Conservation (phyloP, 2,797 vertebrate species). For the Sebastes dallii region DNA sequence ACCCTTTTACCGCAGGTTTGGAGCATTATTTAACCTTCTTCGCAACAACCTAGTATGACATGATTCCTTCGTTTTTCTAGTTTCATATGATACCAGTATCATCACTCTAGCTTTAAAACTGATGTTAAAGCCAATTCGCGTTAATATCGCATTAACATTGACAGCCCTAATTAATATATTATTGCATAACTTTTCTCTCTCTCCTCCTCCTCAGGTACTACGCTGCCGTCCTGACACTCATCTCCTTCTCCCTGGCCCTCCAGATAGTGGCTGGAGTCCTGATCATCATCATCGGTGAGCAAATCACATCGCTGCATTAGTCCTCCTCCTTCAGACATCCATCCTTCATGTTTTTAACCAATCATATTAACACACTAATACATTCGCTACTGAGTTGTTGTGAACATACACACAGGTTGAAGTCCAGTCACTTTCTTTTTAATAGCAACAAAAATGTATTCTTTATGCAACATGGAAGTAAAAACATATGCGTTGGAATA, state of each 20-base stretch:
- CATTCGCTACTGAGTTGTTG: not conserved
- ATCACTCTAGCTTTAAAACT: too few relatives aligned
- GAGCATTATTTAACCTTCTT: too few relatives aligned
- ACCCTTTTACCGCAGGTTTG: too few relatives aligned
- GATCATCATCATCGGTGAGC: constrained; percentile 91
- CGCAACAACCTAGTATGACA: too few relatives aligned
- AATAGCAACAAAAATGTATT: not conserved
- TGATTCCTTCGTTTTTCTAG: too few relatives aligned
- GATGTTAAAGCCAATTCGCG: rapidly evolving
- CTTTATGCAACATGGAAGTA: not conserved
- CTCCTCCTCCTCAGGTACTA: constrained; percentile 80
- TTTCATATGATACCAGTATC: too few relatives aligned
- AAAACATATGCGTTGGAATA: not conserved
- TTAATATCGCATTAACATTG: too few relatives aligned
- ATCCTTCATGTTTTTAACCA: constrained; percentile 37
- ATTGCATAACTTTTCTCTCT: not conserved
- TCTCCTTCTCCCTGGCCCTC: constrained; percentile 90
- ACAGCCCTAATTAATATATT: not conserved
- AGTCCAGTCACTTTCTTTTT: not conserved
- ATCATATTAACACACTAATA: constrained; percentile 66
- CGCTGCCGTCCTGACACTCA: constrained; percentile 85
- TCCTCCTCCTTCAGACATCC: not conserved
- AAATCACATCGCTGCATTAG: not conserved
- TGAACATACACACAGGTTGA: not conserved
- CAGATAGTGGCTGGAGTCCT: constrained; percentile 89